These are phyloP conservation scores for Lymantria monacha DNA, from an alignment of 2,888 invertebrate genomes.

Conservation along the genomic window DNA sequence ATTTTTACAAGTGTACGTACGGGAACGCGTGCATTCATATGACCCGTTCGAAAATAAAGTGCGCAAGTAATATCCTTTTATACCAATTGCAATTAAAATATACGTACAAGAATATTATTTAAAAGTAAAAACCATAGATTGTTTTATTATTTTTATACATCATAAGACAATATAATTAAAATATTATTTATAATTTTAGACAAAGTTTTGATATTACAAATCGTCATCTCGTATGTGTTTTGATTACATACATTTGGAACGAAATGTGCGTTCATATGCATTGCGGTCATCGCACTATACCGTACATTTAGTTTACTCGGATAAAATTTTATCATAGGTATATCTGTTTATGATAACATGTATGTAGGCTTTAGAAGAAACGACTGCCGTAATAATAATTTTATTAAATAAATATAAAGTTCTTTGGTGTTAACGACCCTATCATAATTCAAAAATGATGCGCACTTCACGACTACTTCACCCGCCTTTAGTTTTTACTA, in stretches of 20 bases:
- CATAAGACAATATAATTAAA: no score
- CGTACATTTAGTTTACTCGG: constrained; percentile 41
- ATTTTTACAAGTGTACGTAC: constrained; percentile 30
- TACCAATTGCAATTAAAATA: no score
- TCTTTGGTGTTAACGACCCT: no score
- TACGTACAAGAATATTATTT: no score
- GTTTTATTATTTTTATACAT: not conserved
- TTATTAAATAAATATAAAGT: no score
- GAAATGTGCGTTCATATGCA: constrained; percentile 13
- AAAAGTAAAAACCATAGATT: no score
- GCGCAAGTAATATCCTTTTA: not conserved
- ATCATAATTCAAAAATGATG: no score
- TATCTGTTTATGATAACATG: constrained; percentile 9
- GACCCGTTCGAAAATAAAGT: not conserved
- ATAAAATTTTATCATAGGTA: constrained; percentile 29
- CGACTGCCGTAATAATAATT: not conserved
- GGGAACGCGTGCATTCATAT: constrained; percentile 19
- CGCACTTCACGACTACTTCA: no score
- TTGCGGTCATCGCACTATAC: constrained; percentile 42
- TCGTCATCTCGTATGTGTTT: not conserved
- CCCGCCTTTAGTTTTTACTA: no score
- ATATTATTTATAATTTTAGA: no score
- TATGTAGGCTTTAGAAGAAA: not conserved
- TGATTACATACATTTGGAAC: not conserved
- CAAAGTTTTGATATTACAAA: not conserved